These are phyloP conservation scores for Volucella inanis DNA, from an alignment of 2,888 invertebrate species.

Conservation along the genomic window DNA sequence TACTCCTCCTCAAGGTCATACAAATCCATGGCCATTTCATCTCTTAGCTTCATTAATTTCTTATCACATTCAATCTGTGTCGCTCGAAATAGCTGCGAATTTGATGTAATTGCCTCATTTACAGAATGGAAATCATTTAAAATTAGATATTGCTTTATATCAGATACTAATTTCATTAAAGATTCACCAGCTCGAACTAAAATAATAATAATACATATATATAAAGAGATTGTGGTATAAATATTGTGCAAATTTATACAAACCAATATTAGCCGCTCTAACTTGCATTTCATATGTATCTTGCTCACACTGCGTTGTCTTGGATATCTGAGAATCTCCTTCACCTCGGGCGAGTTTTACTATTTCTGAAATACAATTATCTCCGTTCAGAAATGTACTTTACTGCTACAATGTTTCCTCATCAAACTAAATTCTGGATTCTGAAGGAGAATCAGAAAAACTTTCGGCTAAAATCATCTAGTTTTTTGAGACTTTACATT, in stretches of 20 bases:
- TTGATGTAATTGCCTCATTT: constrained; percentile 97
- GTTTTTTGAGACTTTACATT: no score
- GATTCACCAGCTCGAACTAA: constrained; percentile 97
- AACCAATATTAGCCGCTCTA: constrained; percentile 94
- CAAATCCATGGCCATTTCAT: constrained; percentile 96
- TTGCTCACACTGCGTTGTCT: constrained; percentile 96
- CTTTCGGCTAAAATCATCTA: no score
- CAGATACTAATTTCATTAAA: constrained; percentile 97
- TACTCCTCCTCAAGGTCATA: constrained; percentile 83
- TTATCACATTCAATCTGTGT: constrained; percentile 97
- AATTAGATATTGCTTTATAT: constrained; percentile 98
- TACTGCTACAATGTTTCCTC: no score
- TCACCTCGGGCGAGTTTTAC: constrained; percentile 94
- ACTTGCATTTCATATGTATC: constrained; percentile 99
- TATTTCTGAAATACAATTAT: constrained; percentile 87
- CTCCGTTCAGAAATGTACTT: not conserved
- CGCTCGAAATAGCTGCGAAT: constrained; percentile 93
- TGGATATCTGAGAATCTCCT: constrained; percentile 93
- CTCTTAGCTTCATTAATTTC: constrained; percentile 94
- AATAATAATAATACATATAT: constrained; percentile 76
- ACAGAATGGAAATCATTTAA: constrained; percentile 99
- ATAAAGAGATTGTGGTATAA: not conserved
- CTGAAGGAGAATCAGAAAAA: no score
- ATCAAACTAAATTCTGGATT: no score
- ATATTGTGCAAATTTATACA: not conserved